phyloP scores from a whole-genome alignment of 1,140 invertebrate species.

The Piezodorus guildinii region DNA sequence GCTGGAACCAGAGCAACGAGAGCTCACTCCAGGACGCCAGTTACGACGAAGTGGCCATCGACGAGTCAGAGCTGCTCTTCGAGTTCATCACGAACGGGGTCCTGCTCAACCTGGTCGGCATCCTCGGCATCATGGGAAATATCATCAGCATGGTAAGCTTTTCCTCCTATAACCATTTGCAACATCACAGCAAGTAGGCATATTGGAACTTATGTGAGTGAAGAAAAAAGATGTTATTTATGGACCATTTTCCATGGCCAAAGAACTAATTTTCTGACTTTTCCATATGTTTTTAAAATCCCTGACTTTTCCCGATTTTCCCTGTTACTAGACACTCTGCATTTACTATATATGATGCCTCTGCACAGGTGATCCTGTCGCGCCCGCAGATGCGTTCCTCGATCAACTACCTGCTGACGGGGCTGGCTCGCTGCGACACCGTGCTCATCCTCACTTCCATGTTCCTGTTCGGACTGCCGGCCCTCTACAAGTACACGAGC shows the following conservation, averaged over 20 bases:
- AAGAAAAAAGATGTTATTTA: too few species aligned
- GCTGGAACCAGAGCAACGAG: too few species aligned
- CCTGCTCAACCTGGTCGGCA: conserved; percentile 65
- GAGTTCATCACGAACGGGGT: conserved; percentile 77
- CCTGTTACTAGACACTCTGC: too few species aligned
- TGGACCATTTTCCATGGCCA: too few species aligned
- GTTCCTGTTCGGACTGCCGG: conserved; percentile 73
- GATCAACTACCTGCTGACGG: conserved; percentile 85
- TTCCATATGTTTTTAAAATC: too few species aligned
- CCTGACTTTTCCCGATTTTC: not conserved
- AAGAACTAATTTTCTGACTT: too few species aligned
- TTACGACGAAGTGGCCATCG: not conserved
- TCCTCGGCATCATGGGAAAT: conserved; percentile 80
- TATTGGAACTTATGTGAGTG: too few species aligned
- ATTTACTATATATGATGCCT: too few species aligned
- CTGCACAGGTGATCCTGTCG: conserved; percentile 64
- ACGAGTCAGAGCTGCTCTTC: conserved; percentile 39
- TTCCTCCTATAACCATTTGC: too few species aligned
- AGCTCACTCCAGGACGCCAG: too few species aligned
- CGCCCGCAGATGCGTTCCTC: conserved; percentile 87
- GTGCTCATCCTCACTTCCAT: conserved; percentile 76
- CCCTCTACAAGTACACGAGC: conserved; percentile 69
- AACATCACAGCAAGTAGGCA: too few species aligned
- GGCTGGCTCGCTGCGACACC: conserved; percentile 81
- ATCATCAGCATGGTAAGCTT: conserved; percentile 60